Evolutionary conservation across 2,797 vertebrate species (phyloP).

Genomic region (Scyliorhinus canicula): DNA sequence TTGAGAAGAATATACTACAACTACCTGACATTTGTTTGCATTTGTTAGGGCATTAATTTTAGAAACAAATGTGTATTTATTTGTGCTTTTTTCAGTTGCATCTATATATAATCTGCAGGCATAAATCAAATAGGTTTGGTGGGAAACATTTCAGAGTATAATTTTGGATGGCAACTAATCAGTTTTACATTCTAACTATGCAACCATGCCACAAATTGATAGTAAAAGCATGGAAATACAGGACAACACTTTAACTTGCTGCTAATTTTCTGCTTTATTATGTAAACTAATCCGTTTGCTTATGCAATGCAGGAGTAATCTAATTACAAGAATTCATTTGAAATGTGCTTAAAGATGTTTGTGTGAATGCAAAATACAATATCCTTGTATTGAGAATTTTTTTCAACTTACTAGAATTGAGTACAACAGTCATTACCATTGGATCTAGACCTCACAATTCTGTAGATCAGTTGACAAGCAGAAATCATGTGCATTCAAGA

Average conservation of each 20-base stretch:
- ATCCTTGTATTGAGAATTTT: conserved; percentile 41
- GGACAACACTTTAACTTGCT: not conserved
- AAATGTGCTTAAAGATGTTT: conserved; percentile 40
- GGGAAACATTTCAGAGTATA: not conserved
- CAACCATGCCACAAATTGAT: not conserved
- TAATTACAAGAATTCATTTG: conserved; percentile 35
- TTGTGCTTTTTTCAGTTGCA: not conserved
- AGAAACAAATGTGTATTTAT: not conserved
- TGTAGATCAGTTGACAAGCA: conserved; percentile 37
- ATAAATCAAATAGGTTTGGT: not conserved
- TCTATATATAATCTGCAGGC: not conserved
- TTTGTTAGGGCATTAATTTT: not conserved
- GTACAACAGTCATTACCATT: conserved; percentile 18
- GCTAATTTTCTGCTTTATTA: not conserved
- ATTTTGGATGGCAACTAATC: too few relatives aligned
- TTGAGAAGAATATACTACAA: not conserved
- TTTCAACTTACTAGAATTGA: conserved; percentile 39
- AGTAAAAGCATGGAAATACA: not conserved
- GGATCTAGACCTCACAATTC: conserved; percentile 18
- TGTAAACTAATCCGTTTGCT: not conserved
- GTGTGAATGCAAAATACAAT: conserved; percentile 39
- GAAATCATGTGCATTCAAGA: conserved; percentile 40
- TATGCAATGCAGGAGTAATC: not conserved
- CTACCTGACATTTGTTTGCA: not conserved
- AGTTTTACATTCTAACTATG: not conserved